Percentiles rank a stretch among this genome's conserved stretches.
Evolutionary conservation across 2,113 vertebrate genomes (phyloP).

Genomic region (Candoia aspera): DNA sequence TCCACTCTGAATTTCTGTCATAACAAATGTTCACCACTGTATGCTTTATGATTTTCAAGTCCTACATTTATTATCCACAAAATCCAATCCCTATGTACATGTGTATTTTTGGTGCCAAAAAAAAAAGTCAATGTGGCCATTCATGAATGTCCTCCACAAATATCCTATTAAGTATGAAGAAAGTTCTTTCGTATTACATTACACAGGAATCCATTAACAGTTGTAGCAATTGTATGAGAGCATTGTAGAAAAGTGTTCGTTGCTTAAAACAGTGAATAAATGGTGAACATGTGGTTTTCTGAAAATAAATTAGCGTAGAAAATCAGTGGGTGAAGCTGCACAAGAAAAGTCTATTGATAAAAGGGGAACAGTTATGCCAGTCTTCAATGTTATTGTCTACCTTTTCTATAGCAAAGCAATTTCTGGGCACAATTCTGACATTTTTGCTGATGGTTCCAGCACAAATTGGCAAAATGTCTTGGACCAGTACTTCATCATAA

Average conservation of each 20-base stretch:
- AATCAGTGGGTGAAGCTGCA: not conserved
- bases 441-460: not conserved
- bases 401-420: not conserved
- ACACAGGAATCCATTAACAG: not conserved
- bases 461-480: not conserved
- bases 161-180: not conserved
- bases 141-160: not conserved
- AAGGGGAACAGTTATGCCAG: not conserved
- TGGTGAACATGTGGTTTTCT: not conserved
- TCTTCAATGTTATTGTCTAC: not conserved
- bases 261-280: not conserved
- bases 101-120: not conserved
- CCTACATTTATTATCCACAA: not conserved
- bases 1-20: slow-evolving; percentile 10
- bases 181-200: not conserved
- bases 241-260: not conserved
- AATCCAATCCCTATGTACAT: not conserved
- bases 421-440: not conserved
- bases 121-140: not conserved
- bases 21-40: not conserved
- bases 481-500: not conserved
- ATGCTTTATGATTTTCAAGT: not conserved
- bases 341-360: not conserved
- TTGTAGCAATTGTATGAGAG: not conserved
- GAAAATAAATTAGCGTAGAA: not conserved